A percentile compares a stretch with the other conserved stretches of the same genome.
Conservation (phyloP, 2,113 vertebrate genomes). For the Manacus vitellinus region DNA sequence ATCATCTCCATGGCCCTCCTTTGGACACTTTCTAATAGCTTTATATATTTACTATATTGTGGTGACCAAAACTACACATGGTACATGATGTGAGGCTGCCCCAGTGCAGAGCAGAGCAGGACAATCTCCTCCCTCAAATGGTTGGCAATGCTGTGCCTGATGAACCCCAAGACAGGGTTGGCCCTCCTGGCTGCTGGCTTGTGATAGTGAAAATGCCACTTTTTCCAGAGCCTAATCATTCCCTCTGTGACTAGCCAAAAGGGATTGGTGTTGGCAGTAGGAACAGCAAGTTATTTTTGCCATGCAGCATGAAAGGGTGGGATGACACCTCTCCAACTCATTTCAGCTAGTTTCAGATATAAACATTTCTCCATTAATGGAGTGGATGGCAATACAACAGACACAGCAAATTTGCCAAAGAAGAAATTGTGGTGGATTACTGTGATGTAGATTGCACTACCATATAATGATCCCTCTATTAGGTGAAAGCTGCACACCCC, state of each 20-base stretch:
- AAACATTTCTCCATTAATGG: neutral
- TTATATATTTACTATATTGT: neutral
- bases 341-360: neutral
- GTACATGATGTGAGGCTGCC: fast-evolving
- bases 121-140: neutral
- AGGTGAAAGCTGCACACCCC: neutral
- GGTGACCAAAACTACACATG: neutral
- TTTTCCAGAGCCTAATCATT: neutral
- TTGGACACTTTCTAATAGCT: neutral
- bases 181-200: neutral
- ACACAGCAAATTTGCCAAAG: neutral
- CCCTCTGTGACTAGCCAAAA: neutral
- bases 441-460: neutral
- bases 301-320: neutral
- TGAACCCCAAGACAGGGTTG: fast-evolving
- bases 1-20: neutral
- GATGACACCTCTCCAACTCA: neutral
- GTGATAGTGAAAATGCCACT: neutral
- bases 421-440: neutral
- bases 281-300: neutral
- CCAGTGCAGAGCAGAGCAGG: fast-evolving
- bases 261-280: neutral
- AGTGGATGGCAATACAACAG: neutral
- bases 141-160: neutral
- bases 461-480: neutral